A percentile compares a stretch with the other conserved stretches of the same genome.
These are phyloP conservation scores for Leucoma salicis DNA, from an alignment of 2,888 invertebrate genomes.

Conservation along the genomic window DNA sequence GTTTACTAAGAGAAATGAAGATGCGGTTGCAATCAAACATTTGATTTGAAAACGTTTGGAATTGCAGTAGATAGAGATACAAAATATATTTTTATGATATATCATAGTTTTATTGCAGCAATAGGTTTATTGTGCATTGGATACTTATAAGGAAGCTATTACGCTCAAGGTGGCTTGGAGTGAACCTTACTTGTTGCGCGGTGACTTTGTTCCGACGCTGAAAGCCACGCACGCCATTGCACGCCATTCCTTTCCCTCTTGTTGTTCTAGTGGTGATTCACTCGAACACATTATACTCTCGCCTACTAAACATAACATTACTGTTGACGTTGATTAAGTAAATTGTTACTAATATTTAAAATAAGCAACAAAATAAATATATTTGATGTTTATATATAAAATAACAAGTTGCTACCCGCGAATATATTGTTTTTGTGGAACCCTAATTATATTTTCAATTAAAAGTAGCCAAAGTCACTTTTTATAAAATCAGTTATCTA, in stretches of 20 bases:
- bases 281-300: constrained; percentile 30
- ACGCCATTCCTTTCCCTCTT: constrained; percentile 58
- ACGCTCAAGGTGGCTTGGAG: constrained; percentile 49
- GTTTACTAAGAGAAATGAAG: constrained; percentile 62
- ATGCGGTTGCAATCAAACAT: constrained; percentile 45
- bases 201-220: constrained; percentile 68
- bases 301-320: constrained; percentile 25
- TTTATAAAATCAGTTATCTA: no score
- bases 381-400: no score
- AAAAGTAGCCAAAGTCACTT: no score
- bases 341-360: no score
- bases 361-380: no score
- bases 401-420: no score
- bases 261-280: constrained; percentile 59
- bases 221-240: constrained; percentile 74
- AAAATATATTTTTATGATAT: not conserved
- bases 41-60: constrained; percentile 36
- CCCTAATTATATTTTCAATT: no score
- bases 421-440: no score
- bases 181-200: constrained; percentile 76
- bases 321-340: no score
- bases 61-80: constrained; percentile 11
- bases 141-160: constrained; percentile 41
- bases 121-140: constrained; percentile 23
- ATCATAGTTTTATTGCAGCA: constrained; percentile 14